A percentile compares a stretch with the other conserved stretches of the same genome.
Evolutionary conservation across 2,888 invertebrate species (phyloP).

Genomic region (Horisme vitalbata): DNA sequence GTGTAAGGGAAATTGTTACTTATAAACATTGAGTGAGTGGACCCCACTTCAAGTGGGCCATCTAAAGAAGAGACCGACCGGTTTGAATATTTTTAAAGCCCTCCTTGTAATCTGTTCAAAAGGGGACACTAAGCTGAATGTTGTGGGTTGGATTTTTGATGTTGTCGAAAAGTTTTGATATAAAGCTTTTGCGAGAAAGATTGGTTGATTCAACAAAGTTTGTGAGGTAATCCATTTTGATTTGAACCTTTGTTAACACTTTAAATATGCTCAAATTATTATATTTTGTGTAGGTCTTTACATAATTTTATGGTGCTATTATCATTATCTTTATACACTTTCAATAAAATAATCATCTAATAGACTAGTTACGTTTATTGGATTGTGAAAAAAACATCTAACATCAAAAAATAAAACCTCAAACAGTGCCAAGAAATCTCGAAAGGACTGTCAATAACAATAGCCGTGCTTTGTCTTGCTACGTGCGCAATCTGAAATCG

Average conservation of each 20-base stretch:
- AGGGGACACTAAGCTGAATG: conserved; percentile 47
- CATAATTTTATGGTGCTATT: too few relatives aligned
- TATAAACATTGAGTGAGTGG: too few relatives aligned
- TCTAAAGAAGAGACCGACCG: background rate
- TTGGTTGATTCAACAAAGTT: conserved; percentile 1
- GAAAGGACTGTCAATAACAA: conserved; percentile 48
- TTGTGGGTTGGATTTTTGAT: conserved; percentile 40
- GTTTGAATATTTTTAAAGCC: conserved; percentile 23
- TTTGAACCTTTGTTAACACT: background rate
- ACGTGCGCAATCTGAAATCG: conserved; percentile 62
- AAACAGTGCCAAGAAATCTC: conserved; percentile 44
- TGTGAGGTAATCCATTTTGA: background rate
- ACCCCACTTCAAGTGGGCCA: too few relatives aligned
- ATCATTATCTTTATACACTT: too few relatives aligned
- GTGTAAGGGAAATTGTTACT: too few relatives aligned
- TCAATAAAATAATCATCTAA: too few relatives aligned
- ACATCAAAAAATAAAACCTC: conserved; percentile 14
- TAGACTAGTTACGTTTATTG: too few relatives aligned
- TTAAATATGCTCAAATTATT: too few relatives aligned
- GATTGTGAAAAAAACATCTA: background rate
- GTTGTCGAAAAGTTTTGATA: conserved; percentile 20
- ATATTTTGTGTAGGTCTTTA: background rate
- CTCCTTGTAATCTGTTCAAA: conserved; percentile 22
- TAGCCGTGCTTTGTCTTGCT: conserved; percentile 54
- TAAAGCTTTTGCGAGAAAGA: conserved; percentile 3